A percentile compares a stretch with the other conserved stretches of the same genome.
Evolutionary conservation across 2,888 invertebrate species (phyloP).

Genomic region (Drosophila barbarae): DNA sequence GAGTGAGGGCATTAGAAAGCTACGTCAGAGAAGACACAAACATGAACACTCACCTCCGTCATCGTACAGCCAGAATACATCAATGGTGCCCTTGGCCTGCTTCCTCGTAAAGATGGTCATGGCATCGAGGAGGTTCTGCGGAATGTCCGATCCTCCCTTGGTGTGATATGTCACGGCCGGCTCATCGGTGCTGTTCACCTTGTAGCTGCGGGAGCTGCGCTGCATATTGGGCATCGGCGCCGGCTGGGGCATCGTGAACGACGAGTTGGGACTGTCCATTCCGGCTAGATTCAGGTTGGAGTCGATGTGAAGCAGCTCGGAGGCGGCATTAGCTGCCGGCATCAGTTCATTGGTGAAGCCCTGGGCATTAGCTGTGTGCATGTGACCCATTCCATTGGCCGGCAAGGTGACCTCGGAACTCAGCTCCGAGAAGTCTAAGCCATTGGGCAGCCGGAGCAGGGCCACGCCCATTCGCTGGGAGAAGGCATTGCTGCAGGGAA

Average conservation of each 20-base stretch:
- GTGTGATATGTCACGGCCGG: slow-evolving; percentile 81
- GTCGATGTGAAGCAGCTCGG: slow-evolving; percentile 84
- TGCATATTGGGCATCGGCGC: slow-evolving; percentile 77
- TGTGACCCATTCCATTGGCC: slow-evolving; percentile 62
- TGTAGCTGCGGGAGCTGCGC: slow-evolving; percentile 61
- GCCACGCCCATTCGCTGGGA: slow-evolving; percentile 94
- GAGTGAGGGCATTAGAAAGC: background rate
- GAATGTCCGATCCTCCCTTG: slow-evolving; percentile 82
- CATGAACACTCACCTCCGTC: slow-evolving; percentile 84
- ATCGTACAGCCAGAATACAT: slow-evolving; percentile 98
- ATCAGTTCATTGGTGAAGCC: slow-evolving; percentile 74
- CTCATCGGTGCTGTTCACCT: slow-evolving; percentile 72
- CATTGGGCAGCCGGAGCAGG: slow-evolving; percentile 91
- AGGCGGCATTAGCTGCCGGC: slow-evolving; percentile 73
- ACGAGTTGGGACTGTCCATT: slow-evolving; percentile 77
- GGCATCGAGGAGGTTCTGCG: slow-evolving; percentile 84
- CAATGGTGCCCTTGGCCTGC: slow-evolving; percentile 89
- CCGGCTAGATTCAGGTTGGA: slow-evolving; percentile 85
- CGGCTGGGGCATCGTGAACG: slow-evolving; percentile 72
- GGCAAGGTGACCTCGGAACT: slow-evolving; percentile 69
- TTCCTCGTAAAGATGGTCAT: slow-evolving; percentile 89
- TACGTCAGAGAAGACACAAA: background rate
- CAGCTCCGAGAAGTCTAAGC: slow-evolving; percentile 87
- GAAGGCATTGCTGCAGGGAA: slow-evolving; percentile 88
- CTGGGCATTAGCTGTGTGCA: slow-evolving; percentile 71